Conservation (phyloP, 2,113 vertebrate species). For the Takifugu flavidus region DNA sequence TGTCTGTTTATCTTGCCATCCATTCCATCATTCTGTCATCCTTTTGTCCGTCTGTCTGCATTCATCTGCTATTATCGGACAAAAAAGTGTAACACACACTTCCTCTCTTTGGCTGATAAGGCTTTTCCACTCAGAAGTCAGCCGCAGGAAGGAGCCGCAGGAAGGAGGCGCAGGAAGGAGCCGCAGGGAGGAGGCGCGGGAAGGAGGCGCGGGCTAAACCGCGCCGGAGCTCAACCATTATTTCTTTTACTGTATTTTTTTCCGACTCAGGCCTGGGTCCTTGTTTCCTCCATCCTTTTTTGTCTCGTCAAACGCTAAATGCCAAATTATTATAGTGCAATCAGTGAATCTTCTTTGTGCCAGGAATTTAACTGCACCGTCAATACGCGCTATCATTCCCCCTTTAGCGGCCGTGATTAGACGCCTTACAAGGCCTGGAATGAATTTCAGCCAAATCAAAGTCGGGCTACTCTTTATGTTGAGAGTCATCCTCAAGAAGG, state of each 20-base stretch:
- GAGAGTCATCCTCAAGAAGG: conserved; percentile 18
- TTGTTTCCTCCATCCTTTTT: conserved; percentile 34
- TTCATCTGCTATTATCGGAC: conserved; percentile 62
- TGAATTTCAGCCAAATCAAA: conserved; percentile 41
- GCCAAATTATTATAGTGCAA: conserved; percentile 53
- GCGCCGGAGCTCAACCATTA: background rate
- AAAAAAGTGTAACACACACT: conserved; percentile 47
- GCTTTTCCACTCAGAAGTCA: conserved; percentile 32
- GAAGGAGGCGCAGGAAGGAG: background rate
- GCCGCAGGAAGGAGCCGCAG: too few relatives aligned
- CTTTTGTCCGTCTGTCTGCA: conserved; percentile 53
- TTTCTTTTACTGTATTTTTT: conserved; percentile 29
- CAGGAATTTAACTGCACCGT: conserved; percentile 53
- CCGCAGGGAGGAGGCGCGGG: background rate
- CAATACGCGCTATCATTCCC: conserved; percentile 49
- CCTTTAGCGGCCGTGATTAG: conserved; percentile 53
- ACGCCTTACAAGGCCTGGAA: conserved; percentile 39
- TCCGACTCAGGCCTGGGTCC: conserved; percentile 25
- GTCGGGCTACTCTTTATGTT: conserved; percentile 10
- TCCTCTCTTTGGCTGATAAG: conserved; percentile 46
- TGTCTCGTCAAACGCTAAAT: conserved; percentile 28
- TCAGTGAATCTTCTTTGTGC: conserved; percentile 40
- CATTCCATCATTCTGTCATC: conserved; percentile 53
- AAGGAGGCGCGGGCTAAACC: conserved; percentile 6
- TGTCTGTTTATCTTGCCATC: conserved; percentile 57